Evolutionary conservation across 2,888 invertebrate genomes (phyloP), one percentile per base, ranked within the genome.

Genomic region (Poecilus cupreus): DNA sequence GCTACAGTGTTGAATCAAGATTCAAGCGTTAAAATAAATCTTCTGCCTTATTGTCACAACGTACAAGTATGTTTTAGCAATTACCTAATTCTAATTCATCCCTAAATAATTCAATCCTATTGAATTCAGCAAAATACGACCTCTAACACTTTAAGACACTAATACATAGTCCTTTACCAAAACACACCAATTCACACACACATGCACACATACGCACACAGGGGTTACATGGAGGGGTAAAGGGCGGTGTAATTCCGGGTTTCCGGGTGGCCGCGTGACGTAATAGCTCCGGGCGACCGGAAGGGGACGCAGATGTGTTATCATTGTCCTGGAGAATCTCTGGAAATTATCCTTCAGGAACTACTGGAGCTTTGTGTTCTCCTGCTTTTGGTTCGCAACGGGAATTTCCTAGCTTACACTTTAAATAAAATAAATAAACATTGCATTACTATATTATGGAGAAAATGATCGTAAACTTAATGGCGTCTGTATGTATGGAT

Each of bases 241-340:
- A 22, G 68, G 68, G 37, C 68, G 68, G 39, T 18, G 10, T 68
- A 68, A 68, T 68, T 37, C 68, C 68, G 20, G 39, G 68, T 68
- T 68, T 39, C 68, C 64, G 64, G 68, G 39, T 20, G 37, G 39
- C 68, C 22, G 68, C 39, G 20, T 68, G 68, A 68, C 68, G 39
- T 68, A 37, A 68, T 39, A 43, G 68, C 39, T 20, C 39, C 68
- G 39, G 26, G 39, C 37, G 37, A 18, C 16, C 68, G 68, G 39
- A 68, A 68, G 32, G 54, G 54, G 18, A 26, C 68, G 11, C 39
- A 37, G 37, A 68, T 68, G 68, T 68, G 39, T 10, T 39, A 37
- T 16, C 18, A 64, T 64, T 68, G 68, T 68, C 39, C 68, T 18
- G 10, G 54, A 32, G 13, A 64, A 26, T 57, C 57, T 13, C 57